These are phyloP conservation scores for Amiota minor DNA, from an alignment of 2,888 invertebrate species.

Conservation along the genomic window DNA sequence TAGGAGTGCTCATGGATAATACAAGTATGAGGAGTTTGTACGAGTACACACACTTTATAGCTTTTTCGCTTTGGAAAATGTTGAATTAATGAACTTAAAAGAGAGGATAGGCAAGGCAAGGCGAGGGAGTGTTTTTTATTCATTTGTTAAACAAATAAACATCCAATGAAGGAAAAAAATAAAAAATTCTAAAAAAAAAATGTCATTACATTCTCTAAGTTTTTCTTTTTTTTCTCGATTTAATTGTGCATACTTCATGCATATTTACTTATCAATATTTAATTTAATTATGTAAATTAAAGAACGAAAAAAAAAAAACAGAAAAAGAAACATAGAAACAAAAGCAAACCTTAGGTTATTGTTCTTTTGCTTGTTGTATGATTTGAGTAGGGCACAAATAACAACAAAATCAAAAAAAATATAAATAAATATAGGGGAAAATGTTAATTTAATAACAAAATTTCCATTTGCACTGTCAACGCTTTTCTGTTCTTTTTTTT, in stretches of 20 bases:
- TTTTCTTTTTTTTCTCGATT: constrained; percentile 1
- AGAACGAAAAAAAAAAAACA: constrained; percentile 22
- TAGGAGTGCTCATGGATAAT: too few species aligned
- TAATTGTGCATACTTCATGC: constrained; percentile 19
- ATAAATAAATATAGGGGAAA: not conserved
- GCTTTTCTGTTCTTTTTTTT: constrained; percentile 32
- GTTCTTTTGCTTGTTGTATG: not conserved
- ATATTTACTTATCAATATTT: constrained; percentile 61
- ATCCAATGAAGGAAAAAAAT: constrained; percentile 5
- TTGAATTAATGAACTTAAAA: constrained; percentile 62
- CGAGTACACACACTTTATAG: constrained; percentile 29
- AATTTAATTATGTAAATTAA: constrained; percentile 63
- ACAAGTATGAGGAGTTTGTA: too few species aligned
- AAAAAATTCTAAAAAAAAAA: constrained; percentile 7
- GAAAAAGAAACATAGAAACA: too few species aligned
- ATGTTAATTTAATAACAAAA: constrained; percentile 31
- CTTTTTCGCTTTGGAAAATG: constrained; percentile 57
- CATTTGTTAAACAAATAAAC: constrained; percentile 11
- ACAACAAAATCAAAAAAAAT: too few species aligned
- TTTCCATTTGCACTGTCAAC: constrained; percentile 44
- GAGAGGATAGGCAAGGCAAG: not conserved
- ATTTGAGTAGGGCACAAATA: constrained; percentile 14
- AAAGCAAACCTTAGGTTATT: too few species aligned
- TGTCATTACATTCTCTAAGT: not conserved
- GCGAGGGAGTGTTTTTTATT: constrained; percentile 15